Percentiles rank a stretch among this genome's conserved stretches.
Conservation (phyloP, 2,113 vertebrate genomes). For the Mesocricetus auratus region DNA sequence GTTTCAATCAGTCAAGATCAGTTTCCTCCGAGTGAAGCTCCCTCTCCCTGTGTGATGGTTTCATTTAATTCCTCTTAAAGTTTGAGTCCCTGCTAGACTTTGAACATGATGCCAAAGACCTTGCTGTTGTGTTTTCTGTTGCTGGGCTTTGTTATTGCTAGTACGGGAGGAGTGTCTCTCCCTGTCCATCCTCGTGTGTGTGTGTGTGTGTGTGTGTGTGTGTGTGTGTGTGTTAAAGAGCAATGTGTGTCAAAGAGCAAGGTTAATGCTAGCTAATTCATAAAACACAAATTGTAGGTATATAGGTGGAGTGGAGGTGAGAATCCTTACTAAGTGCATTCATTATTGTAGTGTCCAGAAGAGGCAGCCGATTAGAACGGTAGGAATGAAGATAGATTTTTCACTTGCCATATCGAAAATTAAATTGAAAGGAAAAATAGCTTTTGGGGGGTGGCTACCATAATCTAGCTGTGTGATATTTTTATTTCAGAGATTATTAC, state of each 20-base stretch:
- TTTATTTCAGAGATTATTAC: not conserved
- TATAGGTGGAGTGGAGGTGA: not conserved
- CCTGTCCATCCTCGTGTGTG: not conserved
- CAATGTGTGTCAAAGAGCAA: not conserved
- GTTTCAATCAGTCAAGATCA: not conserved
- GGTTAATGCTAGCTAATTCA: not conserved
- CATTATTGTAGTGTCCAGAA: not conserved
- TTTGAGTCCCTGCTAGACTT: not conserved
- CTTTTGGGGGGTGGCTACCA: not conserved
- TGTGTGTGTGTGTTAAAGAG: not conserved
- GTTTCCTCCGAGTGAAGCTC: constrained; percentile 39
- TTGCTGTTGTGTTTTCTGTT: not conserved
- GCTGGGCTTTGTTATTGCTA: constrained; percentile 10
- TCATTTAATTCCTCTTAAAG: constrained; percentile 31
- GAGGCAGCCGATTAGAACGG: not conserved
- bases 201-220: not conserved
- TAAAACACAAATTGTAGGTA: not conserved
- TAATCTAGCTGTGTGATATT: not conserved
- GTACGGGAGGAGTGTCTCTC: not conserved
- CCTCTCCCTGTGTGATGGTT: not conserved
- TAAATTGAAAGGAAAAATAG: constrained; percentile 21
- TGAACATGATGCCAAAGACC: not conserved
- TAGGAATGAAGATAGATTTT: constrained; percentile 19
- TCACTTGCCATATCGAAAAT: constrained; percentile 26
- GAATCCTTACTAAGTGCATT: not conserved